Evolutionary conservation across 2,888 invertebrate species (phyloP), one percentile per base, ranked within the genome.

Genomic region (Mythimna loreyi): DNA sequence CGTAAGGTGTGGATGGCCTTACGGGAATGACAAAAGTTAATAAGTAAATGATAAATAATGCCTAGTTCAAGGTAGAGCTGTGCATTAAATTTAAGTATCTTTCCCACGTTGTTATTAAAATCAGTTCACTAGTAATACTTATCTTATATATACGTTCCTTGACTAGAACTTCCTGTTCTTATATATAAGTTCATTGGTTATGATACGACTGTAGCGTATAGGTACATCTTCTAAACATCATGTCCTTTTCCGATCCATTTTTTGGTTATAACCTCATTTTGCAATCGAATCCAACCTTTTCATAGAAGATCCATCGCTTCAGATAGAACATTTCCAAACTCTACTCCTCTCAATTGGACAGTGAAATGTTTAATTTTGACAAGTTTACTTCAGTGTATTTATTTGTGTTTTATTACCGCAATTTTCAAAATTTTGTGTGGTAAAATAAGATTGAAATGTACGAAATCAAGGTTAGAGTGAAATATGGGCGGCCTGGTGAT

Each of bases 371-470:
- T 62, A 16, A 63, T 63, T 77, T 66, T 80, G 80, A 66, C 68
- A 80, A 63, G 64, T 75, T 74, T 68, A 77, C 53, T 49, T 78
- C 49, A 19, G 19, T 19, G n/a, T 65, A 52, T 25, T 30, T 56
- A 16, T 47, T 50, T 53, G 5, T 70, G 16, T 50, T 23, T 43
- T 53, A 62, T 23, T 47, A 16, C n/a, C 19, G 36, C 21, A 49
- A 53, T 66, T 36, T 40, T n/a, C 21, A 49, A 55, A 61, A 47
- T 60, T 55, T 28, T 45, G 30, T 21, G 25, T 36, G 7, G 21
- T 49, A 61, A 21, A 59, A 11, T 58, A 64, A 50, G 45, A 69
- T 78, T 43, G 13, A 23, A 5, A 11, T 33, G 19, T 3, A 6
- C 8, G 40, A 50, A 50, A 33, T 19, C 3, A 49, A 49, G 30